These are phyloP conservation scores for Pyrrhosoma nymphula DNA, from an alignment of 2,888 invertebrate genomes.

Conservation along the genomic window DNA sequence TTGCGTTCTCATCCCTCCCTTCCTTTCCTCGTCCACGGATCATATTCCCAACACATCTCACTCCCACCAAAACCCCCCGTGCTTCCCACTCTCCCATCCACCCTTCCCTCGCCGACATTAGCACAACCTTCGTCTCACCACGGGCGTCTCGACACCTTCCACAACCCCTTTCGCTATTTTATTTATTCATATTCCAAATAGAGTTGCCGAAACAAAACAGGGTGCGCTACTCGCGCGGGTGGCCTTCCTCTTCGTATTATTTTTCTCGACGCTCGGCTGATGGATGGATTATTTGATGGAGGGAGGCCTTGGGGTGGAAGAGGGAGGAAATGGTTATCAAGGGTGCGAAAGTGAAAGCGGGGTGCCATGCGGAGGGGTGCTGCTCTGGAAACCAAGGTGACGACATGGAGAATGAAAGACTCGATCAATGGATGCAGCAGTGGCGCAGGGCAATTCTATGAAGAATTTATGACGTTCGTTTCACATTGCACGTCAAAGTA, in stretches of 20 bases:
- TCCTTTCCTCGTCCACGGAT: not conserved
- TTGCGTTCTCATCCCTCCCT: not conserved
- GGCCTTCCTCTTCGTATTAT: not conserved
- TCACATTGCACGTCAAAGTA: too few relatives aligned
- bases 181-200: slow-evolving; percentile 1
- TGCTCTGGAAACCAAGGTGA: not conserved
- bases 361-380: not conserved
- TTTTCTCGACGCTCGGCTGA: not conserved
- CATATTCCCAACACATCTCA: not conserved
- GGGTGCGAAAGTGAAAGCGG: not conserved
- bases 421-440: not conserved
- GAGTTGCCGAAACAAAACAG: slow-evolving; percentile 14
- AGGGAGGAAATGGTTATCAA: not conserved
- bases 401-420: not conserved
- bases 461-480: too few relatives aligned
- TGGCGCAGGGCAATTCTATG: not conserved
- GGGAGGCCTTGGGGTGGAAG: not conserved
- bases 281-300: slow-evolving; percentile 35
- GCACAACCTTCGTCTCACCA: not conserved
- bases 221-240: not conserved
- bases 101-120: not conserved
- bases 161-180: not conserved
- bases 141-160: not conserved
- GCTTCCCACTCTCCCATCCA: not conserved
- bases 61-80: not conserved